phyloP scores from a whole-genome alignment of 92 coral and sea anemone species.

The Porites evermanni region DNA sequence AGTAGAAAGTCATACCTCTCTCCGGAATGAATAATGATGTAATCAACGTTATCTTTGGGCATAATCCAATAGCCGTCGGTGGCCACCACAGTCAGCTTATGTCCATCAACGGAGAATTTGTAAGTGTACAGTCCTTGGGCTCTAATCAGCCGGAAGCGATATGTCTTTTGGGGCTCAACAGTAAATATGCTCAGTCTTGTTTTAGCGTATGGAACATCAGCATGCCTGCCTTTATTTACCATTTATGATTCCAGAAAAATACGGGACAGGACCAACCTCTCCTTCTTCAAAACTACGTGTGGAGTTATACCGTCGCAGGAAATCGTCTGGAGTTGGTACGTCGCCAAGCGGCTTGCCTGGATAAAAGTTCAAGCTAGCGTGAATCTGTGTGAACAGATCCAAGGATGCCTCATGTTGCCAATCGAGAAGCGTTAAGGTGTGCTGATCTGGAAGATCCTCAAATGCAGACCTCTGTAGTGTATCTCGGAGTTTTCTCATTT shows the following conservation, averaged over 20 bases:
- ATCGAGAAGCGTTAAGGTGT: constrained; percentile 61
- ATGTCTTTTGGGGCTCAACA: constrained; percentile 59
- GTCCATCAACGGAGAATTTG: constrained; percentile 62
- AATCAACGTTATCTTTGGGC: constrained; percentile 70
- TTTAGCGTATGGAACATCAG: constrained; percentile 34
- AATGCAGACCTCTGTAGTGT: constrained; percentile 9
- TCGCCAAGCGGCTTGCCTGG: constrained; percentile 50
- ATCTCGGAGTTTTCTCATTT: constrained; percentile 1
- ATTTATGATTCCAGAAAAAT: not conserved
- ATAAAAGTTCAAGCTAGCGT: constrained; percentile 49
- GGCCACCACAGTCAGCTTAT: constrained; percentile 68
- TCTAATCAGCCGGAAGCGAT: constrained; percentile 67
- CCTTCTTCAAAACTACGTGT: constrained; percentile 45
- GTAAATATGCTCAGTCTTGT: constrained; percentile 67
- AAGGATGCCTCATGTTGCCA: constrained; percentile 69
- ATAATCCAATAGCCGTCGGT: constrained; percentile 78
- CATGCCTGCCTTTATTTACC: constrained; percentile 68
- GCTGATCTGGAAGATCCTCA: constrained; percentile 49
- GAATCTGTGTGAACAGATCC: constrained; percentile 58
- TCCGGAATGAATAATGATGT: constrained; percentile 70
- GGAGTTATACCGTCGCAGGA: not conserved
- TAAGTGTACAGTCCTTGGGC: constrained; percentile 44
- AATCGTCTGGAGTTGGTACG: constrained; percentile 55
- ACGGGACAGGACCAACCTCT: constrained; percentile 2
- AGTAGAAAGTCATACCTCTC: constrained; percentile 77